Evolutionary conservation across 2,888 invertebrate genomes (phyloP).

Genomic region (Oscheius onirici): DNA sequence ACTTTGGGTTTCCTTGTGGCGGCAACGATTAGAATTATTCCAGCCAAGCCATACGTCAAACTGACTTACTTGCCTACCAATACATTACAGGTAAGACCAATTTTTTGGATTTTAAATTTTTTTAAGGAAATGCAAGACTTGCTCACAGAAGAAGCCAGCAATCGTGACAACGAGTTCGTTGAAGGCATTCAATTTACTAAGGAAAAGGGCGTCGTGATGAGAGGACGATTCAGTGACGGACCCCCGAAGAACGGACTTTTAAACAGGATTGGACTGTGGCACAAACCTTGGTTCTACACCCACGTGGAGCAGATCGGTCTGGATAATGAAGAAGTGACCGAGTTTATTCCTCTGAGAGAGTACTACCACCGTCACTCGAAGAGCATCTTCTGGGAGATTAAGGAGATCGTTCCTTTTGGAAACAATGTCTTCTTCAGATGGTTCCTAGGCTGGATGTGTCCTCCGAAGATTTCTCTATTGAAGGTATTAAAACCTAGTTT

Average conservation of each 20-base stretch:
- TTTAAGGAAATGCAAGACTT: conserved; percentile 74
- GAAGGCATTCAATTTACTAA: conserved; percentile 80
- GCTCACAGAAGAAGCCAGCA: conserved; percentile 76
- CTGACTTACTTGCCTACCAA: conserved; percentile 80
- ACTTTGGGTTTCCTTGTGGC: conserved; percentile 83
- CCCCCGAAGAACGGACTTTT: conserved; percentile 69
- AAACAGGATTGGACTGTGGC: conserved; percentile 82
- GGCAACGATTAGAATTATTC: conserved; percentile 78
- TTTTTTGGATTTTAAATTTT: conserved; percentile 15
- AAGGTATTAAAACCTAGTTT: conserved; percentile 75
- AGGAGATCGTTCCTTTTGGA: conserved; percentile 86
- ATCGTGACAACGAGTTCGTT: conserved; percentile 79
- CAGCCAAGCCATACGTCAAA: conserved; percentile 78
- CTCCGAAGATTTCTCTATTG: conserved; percentile 83
- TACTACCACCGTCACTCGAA: conserved; percentile 85
- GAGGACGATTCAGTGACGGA: conserved; percentile 75
- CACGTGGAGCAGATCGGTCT: conserved; percentile 78
- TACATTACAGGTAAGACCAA: conserved; percentile 35
- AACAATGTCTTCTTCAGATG: conserved; percentile 81
- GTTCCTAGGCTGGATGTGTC: conserved; percentile 84
- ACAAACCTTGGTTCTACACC: conserved; percentile 86
- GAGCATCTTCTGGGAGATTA: conserved; percentile 85
- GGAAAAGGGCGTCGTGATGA: conserved; percentile 82
- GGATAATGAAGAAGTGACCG: conserved; percentile 40
- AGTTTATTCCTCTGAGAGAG: conserved; percentile 82